Conservation (phyloP, 2,797 vertebrate genomes). For the Limosa lapponica region DNA sequence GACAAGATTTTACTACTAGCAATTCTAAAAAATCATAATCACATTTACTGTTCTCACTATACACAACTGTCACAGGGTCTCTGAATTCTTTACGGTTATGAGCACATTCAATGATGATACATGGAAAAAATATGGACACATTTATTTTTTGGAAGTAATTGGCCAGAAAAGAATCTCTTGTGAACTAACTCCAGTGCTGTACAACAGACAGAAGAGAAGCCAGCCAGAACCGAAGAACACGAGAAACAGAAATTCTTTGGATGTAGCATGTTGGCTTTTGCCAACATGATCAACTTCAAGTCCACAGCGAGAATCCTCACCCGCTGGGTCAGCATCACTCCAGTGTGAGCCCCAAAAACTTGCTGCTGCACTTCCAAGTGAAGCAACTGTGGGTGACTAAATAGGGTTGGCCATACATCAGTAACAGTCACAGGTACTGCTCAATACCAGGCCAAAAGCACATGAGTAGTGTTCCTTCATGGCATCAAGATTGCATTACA, state of each 20-base stretch:
- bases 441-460: background rate
- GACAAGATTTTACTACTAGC: background rate
- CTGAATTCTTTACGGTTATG: background rate
- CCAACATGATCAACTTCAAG: background rate
- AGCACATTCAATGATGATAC: background rate
- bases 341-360: background rate
- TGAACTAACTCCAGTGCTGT: background rate
- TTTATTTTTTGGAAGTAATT: constrained; percentile 26
- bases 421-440: background rate
- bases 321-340: background rate
- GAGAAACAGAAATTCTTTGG: background rate
- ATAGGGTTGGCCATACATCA: background rate
- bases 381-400: background rate
- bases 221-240: background rate
- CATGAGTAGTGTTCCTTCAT: background rate
- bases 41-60: background rate
- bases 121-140: background rate
- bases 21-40: background rate
- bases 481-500: background rate
- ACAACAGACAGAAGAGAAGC: background rate
- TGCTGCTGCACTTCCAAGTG: background rate
- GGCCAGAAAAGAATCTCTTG: background rate
- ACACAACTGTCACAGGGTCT: background rate
- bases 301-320: background rate
- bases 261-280: background rate